These are phyloP conservation scores for Sciurus carolinensis DNA, from an alignment of 2,797 vertebrate species.

Conservation along the genomic window DNA sequence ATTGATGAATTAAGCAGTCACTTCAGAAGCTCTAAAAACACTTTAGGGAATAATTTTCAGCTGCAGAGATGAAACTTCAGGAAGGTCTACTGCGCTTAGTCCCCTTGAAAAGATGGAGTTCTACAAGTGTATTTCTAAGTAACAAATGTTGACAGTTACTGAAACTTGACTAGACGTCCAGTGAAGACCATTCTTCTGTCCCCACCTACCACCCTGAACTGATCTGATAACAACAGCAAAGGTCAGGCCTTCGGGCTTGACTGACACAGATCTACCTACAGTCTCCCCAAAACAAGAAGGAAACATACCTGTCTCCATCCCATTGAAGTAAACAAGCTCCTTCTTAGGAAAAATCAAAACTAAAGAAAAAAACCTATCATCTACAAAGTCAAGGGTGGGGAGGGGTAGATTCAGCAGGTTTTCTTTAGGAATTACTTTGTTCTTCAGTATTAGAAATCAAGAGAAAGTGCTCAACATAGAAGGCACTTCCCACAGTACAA, in stretches of 20 bases:
- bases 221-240: slow-evolving; percentile 29
- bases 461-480: background rate
- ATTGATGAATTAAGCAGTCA: slow-evolving; percentile 78
- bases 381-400: background rate
- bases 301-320: background rate
- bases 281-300: background rate
- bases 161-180: slow-evolving; percentile 71
- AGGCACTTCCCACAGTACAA: background rate
- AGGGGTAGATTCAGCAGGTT: background rate
- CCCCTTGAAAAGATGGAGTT: slow-evolving; percentile 72
- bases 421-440: slow-evolving; percentile 45
- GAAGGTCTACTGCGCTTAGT: slow-evolving; percentile 70
- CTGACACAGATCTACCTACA: background rate
- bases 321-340: slow-evolving; percentile 1
- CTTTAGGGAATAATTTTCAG: slow-evolving; percentile 67
- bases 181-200: slow-evolving; percentile 70
- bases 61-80: slow-evolving; percentile 65
- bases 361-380: slow-evolving; percentile 19
- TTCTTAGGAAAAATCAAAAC: slow-evolving; percentile 30
- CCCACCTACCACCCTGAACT: background rate
- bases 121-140: slow-evolving; percentile 68
- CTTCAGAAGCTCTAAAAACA: slow-evolving; percentile 65
- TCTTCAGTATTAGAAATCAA: slow-evolving; percentile 32
- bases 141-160: slow-evolving; percentile 71
- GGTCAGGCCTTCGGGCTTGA: background rate